Evolutionary conservation across 2,888 invertebrate genomes (phyloP).

Genomic region (Nymphalis urticae): DNA sequence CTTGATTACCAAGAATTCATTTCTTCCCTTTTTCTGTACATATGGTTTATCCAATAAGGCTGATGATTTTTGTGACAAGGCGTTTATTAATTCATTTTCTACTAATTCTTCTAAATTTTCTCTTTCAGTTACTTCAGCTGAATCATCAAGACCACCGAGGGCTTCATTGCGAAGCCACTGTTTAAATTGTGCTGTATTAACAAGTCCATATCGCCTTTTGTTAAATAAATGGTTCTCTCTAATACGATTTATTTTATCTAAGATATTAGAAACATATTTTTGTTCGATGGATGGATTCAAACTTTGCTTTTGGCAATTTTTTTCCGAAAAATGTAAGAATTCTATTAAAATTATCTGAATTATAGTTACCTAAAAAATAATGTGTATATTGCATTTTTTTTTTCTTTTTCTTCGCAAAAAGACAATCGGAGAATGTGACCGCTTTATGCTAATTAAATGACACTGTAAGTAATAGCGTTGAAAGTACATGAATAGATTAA

Average conservation of each 20-base stretch:
- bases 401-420: background rate
- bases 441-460: background rate
- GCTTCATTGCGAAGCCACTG: conserved; percentile 29
- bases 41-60: conserved; percentile 52
- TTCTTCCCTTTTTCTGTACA: conserved; percentile 53
- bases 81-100: conserved; percentile 53
- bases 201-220: background rate
- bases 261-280: background rate
- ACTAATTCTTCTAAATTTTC: conserved; percentile 37
- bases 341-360: background rate
- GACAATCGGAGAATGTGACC: background rate
- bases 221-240: background rate
- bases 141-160: background rate
- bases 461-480: background rate
- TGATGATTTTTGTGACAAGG: conserved; percentile 46
- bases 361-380: background rate
- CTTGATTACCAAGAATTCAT: conserved; percentile 63
- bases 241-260: background rate
- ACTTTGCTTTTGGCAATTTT: background rate
- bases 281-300: background rate
- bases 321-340: background rate
- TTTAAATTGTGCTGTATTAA: conserved; percentile 18
- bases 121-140: background rate
- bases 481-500: background rate
- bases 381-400: background rate